Base-by-base conservation (phyloP, 64 coral and sea anemone genomes). In the Montipora sp. region DNA sequence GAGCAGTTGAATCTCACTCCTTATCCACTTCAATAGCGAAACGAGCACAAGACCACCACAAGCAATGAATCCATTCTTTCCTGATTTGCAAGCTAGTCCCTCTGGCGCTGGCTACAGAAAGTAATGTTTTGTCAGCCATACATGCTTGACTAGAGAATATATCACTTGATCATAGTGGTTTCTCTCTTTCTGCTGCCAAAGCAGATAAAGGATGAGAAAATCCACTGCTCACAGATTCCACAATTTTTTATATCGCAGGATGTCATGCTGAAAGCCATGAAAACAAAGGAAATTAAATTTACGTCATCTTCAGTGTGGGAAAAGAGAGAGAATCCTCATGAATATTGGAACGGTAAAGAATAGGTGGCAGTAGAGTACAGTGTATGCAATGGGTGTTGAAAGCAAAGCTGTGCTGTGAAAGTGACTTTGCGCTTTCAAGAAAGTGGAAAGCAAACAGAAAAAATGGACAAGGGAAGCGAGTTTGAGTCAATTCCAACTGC, bases 301-400 rank as follows among this genome's bases (percentile, higher is more conserved):
- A 94, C 95, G 5, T 94, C 95, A 71, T 89, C 69, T 58, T 88
- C 82, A 50, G 84, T 97, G 8, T 97, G 95, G 95, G 79, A 97
- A 75, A 97, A 92, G 48, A 88, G 95, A 83, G 92, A 97, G 77
- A 97, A 97, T 49, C 95, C 95, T 59, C 44, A 77, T 55, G 89
- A 94, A n/a, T 89, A 84, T 76, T 97, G 95, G 95, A 92, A 89
- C 7, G 58, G 51, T 21, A 71, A 49, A 72, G 47, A 71, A 47
- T 85, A 48, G 19, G 50, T 14, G 49, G 4, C 75, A 19, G 1
- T 11, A 3, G 47, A 77, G 75, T 19, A 19, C 27, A 7, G 47
- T 49, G 75, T 19, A 18, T 49, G 44, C 16, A 49, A 15, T 7
- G 27, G 27, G 27, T 63, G 8, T 5, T 50, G 44, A 45, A 79